A percentile compares a stretch with the other conserved stretches of the same genome.
Conservation (phyloP, 1,140 invertebrate species). For the Platyura marginata region DNA sequence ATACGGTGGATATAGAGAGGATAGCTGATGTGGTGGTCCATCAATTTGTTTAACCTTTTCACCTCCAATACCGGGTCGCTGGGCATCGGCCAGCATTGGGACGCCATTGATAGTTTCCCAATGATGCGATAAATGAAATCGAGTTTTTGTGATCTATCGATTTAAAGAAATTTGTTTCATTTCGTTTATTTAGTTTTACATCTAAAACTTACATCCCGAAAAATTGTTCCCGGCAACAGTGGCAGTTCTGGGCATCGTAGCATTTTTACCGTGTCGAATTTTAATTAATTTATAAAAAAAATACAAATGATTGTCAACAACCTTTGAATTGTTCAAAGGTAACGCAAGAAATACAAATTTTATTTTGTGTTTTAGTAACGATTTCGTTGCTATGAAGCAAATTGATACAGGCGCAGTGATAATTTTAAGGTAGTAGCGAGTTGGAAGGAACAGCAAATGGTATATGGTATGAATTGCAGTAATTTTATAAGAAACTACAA, state of each 20-base stretch:
- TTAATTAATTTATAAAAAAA: not conserved
- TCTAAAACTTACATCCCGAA: constrained; percentile 26
- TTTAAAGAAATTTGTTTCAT: constrained; percentile 1
- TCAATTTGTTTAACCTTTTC: constrained; percentile 15
- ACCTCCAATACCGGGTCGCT: constrained; percentile 13
- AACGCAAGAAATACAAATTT: too few relatives aligned
- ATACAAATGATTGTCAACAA: too few relatives aligned
- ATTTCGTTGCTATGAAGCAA: too few relatives aligned
- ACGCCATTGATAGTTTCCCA: constrained; percentile 32
- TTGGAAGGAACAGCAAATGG: too few relatives aligned
- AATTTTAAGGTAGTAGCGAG: too few relatives aligned
- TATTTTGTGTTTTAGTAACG: too few relatives aligned
- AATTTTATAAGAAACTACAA: too few relatives aligned
- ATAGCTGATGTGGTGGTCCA: constrained; percentile 19
- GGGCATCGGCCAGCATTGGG: constrained; percentile 20
- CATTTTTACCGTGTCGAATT: not conserved
- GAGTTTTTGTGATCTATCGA: constrained; percentile 30
- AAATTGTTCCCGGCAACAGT: constrained; percentile 29
- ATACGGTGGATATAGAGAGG: constrained; percentile 44
- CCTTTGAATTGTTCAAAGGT: too few relatives aligned
- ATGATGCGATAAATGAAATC: constrained; percentile 28
- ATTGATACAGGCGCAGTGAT: too few relatives aligned
- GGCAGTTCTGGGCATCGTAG: constrained; percentile 22
- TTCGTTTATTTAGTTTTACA: constrained; percentile 3
- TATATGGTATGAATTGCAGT: too few relatives aligned